Percentiles rank a stretch among this genome's conserved stretches.
Evolutionary conservation across 2,888 invertebrate species (phyloP).

Genomic region (Ectemnius continuus): DNA sequence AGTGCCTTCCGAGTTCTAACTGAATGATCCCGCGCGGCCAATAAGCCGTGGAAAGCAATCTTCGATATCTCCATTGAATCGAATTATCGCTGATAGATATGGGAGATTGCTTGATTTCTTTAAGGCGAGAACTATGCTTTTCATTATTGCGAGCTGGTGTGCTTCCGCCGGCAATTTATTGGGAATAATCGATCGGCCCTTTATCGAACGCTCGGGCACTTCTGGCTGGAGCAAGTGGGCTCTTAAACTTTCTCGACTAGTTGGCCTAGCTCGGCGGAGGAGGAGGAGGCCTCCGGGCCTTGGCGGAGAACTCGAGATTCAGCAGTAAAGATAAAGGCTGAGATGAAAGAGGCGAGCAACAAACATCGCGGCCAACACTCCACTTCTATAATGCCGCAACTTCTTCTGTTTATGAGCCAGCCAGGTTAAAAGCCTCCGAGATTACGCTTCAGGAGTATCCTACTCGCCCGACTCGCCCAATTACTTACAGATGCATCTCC

Average conservation of each 20-base stretch:
- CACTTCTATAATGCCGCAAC: not conserved
- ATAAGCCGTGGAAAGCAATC: too few species aligned
- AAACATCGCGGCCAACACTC: constrained; percentile 8
- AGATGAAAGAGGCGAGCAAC: not conserved
- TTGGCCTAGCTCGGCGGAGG: constrained; percentile 1
- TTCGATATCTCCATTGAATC: too few species aligned
- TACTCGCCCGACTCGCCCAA: too few species aligned
- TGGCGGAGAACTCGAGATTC: constrained; percentile 9
- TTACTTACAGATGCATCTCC: too few species aligned
- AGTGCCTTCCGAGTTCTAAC: too few species aligned
- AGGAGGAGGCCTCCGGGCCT: constrained; percentile 1
- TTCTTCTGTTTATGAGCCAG: constrained; percentile 23
- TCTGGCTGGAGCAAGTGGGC: constrained; percentile 4
- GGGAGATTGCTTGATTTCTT: too few species aligned
- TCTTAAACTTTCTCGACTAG: constrained; percentile 15
- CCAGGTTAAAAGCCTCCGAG: not conserved
- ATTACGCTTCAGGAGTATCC: too few species aligned
- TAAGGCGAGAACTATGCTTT: too few species aligned
- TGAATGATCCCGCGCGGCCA: too few species aligned
- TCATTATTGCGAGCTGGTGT: too few species aligned
- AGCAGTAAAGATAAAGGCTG: not conserved
- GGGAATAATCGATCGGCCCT: not conserved
- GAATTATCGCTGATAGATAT: too few species aligned
- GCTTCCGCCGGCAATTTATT: not conserved
- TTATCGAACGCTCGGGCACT: constrained; percentile 5